phyloP scores from a whole-genome alignment of 1,140 invertebrate genomes.

The Nymphalis io region DNA sequence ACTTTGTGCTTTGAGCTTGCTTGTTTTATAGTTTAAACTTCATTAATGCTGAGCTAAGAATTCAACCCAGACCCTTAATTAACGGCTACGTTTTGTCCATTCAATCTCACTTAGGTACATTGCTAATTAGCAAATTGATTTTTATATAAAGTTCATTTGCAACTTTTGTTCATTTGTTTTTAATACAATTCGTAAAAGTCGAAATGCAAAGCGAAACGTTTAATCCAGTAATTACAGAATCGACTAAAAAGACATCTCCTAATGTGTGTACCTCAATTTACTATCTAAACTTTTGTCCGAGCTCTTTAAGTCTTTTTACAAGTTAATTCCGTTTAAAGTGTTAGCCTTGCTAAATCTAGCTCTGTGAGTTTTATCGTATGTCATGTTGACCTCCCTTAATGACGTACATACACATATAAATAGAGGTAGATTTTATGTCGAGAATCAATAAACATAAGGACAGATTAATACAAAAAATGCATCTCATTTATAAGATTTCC shows the following conservation, averaged over 20 bases:
- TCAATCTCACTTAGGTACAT: background rate
- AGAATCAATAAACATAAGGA: background rate
- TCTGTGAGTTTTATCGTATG: slow-evolving; percentile 11
- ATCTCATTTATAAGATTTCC: no score
- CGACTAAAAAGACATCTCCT: background rate
- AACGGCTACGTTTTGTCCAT: background rate
- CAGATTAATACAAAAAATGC: no score
- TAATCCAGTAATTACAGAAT: background rate
- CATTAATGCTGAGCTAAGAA: slow-evolving; percentile 2
- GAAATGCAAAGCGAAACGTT: background rate
- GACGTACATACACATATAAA: slow-evolving; percentile 20
- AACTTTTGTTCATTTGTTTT: background rate
- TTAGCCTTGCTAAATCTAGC: slow-evolving; percentile 2
- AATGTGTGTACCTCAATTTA: background rate
- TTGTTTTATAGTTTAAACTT: slow-evolving; percentile 11
- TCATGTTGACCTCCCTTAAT: slow-evolving; percentile 21
- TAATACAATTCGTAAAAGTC: background rate
- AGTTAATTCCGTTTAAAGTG: slow-evolving; percentile 3
- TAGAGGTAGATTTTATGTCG: slow-evolving; percentile 7
- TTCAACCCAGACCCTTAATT: background rate
- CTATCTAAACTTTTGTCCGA: slow-evolving; percentile 2
- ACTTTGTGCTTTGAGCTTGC: slow-evolving; percentile 14
- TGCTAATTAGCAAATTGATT: background rate
- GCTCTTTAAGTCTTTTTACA: slow-evolving; percentile 1
- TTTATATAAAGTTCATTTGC: background rate